Evolutionary conservation across 2,113 vertebrate species (phyloP), one percentile per base, ranked within the genome.

Genomic region (Hylia prasina): DNA sequence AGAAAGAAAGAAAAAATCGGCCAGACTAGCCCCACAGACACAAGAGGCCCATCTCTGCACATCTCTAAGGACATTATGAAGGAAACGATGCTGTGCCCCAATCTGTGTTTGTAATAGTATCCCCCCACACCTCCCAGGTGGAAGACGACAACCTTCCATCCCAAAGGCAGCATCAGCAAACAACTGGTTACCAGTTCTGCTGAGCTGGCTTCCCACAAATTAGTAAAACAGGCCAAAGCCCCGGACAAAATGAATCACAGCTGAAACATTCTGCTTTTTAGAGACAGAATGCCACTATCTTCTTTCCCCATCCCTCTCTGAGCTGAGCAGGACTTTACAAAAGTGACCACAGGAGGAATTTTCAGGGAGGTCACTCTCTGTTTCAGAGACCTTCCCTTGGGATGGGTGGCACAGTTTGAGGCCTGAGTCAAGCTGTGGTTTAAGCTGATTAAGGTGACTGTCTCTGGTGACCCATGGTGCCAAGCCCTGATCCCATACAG

Each of bases 261-360:
- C n/a, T 47, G 35, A 61, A 89, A 75, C 22, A 44, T 11, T 66
- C 85, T 77, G n/a, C 42, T 73, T 40, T 93, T 77, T 54, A 76
- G 48, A 77, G 63, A 53, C 50, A 48, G n/a, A 58, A 71, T 66
- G 42, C 65, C 72, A 72, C 89, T 73, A 81, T 64, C 78, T 45
- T 51, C 57, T 80, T 81, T 88, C 66, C 39, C 28, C 0, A 2
- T 40, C n/a, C 33, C 53, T 76, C 27, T 75, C 53, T 0, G 0
- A 82, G 64, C 44, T 37, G 63, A 92, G 51, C 79, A 84, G 42
- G 47, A 53, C 30, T 64, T 93, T 73, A 84, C 2, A 7, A 68
- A 93, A 87, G 61, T 40, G 76, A 93, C 91, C 92, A 60, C 96
- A 90, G 90, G 35, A 93, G 65, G 93, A 94, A 94, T 94, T 24